These are phyloP conservation scores for Schizothorax lantsangensis DNA, from an alignment of 2,797 vertebrate species.

Conservation along the genomic window DNA sequence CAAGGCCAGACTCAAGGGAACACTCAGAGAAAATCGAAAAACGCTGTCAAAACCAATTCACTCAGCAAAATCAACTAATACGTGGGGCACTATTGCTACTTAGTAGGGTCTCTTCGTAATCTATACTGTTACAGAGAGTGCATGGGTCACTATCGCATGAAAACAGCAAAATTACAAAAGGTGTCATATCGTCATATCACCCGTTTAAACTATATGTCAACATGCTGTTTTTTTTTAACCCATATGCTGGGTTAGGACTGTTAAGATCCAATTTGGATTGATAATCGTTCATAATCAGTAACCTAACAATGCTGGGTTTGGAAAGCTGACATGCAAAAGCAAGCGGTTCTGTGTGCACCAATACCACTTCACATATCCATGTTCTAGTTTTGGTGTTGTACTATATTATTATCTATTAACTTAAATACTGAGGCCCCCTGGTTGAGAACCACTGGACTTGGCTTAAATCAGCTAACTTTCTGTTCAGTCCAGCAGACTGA, in stretches of 20 bases:
- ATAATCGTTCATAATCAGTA: neutral
- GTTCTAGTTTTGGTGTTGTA: neutral
- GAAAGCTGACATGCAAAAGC: neutral
- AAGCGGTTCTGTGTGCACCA: neutral
- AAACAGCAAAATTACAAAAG: slow-evolving; percentile 2
- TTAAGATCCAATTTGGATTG: neutral
- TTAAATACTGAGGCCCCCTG: neutral
- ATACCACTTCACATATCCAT: neutral
- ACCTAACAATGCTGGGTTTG: neutral
- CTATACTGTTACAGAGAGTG: neutral
- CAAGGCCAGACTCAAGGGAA: slow-evolving; percentile 27
- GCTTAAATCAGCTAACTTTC: neutral
- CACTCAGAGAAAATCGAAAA: slow-evolving; percentile 30
- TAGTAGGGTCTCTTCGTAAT: slow-evolving; percentile 3
- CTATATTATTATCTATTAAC: neutral
- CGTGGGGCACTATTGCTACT: neutral
- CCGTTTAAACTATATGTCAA: neutral
- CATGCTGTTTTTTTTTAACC: neutral
- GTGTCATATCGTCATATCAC: neutral
- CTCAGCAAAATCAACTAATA: slow-evolving; percentile 38
- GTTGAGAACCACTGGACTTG: neutral
- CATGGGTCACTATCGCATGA: slow-evolving; percentile 7
- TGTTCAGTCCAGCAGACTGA: neutral
- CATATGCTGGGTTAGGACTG: neutral
- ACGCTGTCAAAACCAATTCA: slow-evolving; percentile 9